phyloP scores from a whole-genome alignment of 2,113 vertebrate genomes.

The Catagonus wagneri region DNA sequence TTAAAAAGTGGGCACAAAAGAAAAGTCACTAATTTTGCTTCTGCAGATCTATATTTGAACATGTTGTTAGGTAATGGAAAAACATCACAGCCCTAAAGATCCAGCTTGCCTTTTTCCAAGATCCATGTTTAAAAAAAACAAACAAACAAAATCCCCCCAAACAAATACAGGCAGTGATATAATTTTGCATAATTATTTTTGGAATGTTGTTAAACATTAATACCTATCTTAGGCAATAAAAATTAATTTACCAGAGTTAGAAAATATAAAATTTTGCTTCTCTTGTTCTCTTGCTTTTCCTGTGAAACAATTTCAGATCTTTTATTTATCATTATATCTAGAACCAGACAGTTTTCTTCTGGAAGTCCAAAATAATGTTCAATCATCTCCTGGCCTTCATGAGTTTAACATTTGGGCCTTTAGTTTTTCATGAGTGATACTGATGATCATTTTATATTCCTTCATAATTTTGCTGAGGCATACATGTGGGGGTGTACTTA shows the following conservation, averaged over 20 bases:
- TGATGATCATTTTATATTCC: not conserved
- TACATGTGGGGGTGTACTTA: not conserved
- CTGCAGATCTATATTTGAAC: slow-evolving; percentile 86
- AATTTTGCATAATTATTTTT: slow-evolving; percentile 60
- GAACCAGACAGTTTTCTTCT: not conserved
- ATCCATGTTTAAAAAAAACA: slow-evolving; percentile 81
- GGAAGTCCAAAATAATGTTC: not conserved
- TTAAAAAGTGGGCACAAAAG: slow-evolving; percentile 68
- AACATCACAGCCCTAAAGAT: slow-evolving; percentile 82
- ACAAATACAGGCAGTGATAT: slow-evolving; percentile 45
- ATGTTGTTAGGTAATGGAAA: slow-evolving; percentile 87
- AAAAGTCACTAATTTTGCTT: slow-evolving; percentile 87
- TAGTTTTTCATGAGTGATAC: not conserved
- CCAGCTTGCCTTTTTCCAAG: slow-evolving; percentile 78
- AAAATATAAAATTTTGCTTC: slow-evolving; percentile 1
- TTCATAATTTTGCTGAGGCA: not conserved
- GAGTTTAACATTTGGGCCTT: not conserved
- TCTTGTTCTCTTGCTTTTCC: slow-evolving; percentile 28
- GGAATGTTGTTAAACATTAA: slow-evolving; percentile 49
- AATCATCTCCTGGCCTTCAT: not conserved
- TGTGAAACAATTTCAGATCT: not conserved
- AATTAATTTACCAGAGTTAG: slow-evolving; percentile 38
- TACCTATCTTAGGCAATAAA: slow-evolving; percentile 36
- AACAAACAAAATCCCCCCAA: not conserved
- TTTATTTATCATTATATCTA: not conserved